These are phyloP conservation scores for Cyphomyrus discorhynchus DNA, from an alignment of 2,113 vertebrate genomes.

Conservation along the genomic window DNA sequence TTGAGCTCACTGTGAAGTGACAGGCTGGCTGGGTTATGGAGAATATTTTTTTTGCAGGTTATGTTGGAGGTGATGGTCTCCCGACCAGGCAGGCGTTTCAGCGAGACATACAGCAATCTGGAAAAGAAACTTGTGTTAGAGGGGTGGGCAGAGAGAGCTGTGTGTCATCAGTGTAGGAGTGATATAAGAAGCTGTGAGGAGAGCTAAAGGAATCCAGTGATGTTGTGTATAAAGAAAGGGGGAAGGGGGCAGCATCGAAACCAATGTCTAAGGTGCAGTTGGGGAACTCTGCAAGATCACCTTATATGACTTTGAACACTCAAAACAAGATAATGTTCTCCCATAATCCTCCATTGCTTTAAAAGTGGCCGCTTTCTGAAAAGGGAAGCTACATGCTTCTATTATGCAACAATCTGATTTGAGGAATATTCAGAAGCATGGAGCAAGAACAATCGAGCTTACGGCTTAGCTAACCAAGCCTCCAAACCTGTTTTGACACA, in stretches of 20 bases:
- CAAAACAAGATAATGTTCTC: background rate
- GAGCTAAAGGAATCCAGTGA: background rate
- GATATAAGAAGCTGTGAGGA: constrained; percentile 6
- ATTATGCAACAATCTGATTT: background rate
- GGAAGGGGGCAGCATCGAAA: background rate
- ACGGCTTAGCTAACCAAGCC: background rate
- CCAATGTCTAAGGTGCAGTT: background rate
- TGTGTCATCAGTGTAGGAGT: constrained; percentile 7
- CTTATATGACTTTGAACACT: background rate
- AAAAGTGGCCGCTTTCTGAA: background rate
- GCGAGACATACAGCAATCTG: background rate
- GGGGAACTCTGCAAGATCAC: background rate
- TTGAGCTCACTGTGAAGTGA: background rate
- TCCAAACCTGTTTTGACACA: background rate
- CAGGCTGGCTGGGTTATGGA: background rate
- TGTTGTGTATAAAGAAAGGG: background rate
- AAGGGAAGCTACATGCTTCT: background rate
- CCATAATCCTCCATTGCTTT: background rate
- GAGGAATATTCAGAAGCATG: background rate
- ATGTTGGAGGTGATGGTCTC: constrained; percentile 1
- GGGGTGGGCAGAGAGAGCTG: background rate
- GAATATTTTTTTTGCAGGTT: background rate
- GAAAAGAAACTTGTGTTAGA: constrained; percentile 2
- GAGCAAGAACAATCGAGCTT: background rate
- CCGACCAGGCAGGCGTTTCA: background rate